Base-by-base conservation (phyloP, 2,888 invertebrate genomes). In the Pogonocherus hispidulus region DNA sequence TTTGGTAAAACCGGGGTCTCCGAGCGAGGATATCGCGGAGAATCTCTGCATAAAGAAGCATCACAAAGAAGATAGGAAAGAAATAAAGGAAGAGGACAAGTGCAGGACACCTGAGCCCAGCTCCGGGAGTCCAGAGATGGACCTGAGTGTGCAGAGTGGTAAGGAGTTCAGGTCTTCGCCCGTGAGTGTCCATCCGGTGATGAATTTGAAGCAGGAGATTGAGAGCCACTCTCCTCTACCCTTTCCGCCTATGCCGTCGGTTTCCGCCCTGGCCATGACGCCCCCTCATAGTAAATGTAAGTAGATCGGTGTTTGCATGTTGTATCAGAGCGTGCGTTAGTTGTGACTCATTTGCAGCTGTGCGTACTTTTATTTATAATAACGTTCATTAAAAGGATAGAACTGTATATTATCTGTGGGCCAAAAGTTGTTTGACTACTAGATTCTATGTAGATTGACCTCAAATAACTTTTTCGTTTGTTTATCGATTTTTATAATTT, bases 241-340 rank as follows among this genome's bases (percentile, higher is more conserved):
- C 84, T 93, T 92, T 87, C 92, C 92, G 73, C 92, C 91, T 66
- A 91, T 92, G 87, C 89, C 92, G 54, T 91, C 92, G 44, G 90
- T 93, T 76, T 90, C 92, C 69, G 93, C 93, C 66, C 87, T 95
- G 76, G 90, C 94, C 41, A 87, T 95, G 82, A 94, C 94, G 76
- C 93, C 94, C 79, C 94, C 94, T 66, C 94, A 95, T 87, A 92
- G 91, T 90, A 87, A 92, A 91, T 91, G 85, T 85, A 82, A 85
- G 85, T 82, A 69, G 14, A 32, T 62, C 32, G 9, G 1, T 32
- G 3, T 62, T n/a, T n/a, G n/a, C n/a, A n/a, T n/a, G n/a, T n/a
- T n/a, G n/a, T n/a, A n/a, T n/a, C n/a, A n/a, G n/a, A n/a, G n/a
- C n/a, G n/a, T n/a, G n/a, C n/a, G n/a, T n/a, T n/a, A n/a, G n/a